Percentiles rank a stretch among this genome's conserved stretches.
These are phyloP conservation scores for Prunella fulvescens DNA, from an alignment of 2,113 vertebrate species.

Conservation along the genomic window DNA sequence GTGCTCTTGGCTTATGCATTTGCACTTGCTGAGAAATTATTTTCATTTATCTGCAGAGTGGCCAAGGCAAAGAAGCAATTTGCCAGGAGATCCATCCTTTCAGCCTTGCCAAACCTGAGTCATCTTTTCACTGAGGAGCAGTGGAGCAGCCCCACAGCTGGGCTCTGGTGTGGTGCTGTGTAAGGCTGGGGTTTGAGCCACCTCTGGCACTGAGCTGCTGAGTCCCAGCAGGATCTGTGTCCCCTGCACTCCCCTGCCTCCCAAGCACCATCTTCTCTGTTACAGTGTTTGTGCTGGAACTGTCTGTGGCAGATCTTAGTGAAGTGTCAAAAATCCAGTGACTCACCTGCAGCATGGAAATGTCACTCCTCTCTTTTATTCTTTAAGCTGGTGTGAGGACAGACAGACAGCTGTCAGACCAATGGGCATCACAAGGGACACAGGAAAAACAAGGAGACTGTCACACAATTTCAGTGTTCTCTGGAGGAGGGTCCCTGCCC, in stretches of 20 bases:
- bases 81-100: not conserved
- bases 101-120: not conserved
- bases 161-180: not conserved
- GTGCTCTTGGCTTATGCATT: not conserved
- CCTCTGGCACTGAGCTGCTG: not conserved
- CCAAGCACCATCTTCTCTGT: not conserved
- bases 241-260: not conserved
- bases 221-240: fast-evolving
- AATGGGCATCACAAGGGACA: not conserved
- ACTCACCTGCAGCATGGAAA: not conserved
- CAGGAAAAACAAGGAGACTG: not conserved
- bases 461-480: not conserved
- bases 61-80: not conserved
- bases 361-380: not conserved
- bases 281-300: fast-evolving
- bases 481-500: not conserved
- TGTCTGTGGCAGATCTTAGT: not conserved
- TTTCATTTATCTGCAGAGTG: not conserved
- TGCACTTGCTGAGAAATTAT: not conserved
- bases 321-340: not conserved
- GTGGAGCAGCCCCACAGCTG: not conserved
- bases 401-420: not conserved
- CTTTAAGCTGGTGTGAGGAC: not conserved
- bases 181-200: not conserved
- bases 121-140: not conserved